phyloP scores from a whole-genome alignment of 2,797 vertebrate genomes.

The Spondyliosoma cantharus region DNA sequence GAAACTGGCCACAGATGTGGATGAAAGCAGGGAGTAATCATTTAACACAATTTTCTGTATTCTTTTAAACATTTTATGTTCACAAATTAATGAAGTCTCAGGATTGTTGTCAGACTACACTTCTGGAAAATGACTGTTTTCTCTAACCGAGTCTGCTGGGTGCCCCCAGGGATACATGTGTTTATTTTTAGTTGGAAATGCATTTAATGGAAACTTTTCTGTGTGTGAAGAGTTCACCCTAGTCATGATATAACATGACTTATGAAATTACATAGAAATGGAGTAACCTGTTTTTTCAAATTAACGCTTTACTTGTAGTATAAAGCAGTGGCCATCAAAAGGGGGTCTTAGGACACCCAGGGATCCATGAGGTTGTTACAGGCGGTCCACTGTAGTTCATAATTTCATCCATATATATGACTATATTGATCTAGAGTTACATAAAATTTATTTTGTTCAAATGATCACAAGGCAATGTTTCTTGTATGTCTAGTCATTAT shows the following conservation, averaged over 20 bases:
- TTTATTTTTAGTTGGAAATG: not conserved
- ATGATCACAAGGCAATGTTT: too few relatives aligned
- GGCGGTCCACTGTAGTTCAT: too few relatives aligned
- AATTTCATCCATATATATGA: too few relatives aligned
- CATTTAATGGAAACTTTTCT: not conserved
- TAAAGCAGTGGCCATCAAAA: not conserved
- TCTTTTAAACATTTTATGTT: not conserved
- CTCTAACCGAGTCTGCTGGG: too few relatives aligned
- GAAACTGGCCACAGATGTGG: not conserved
- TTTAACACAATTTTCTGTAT: not conserved
- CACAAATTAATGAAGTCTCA: too few relatives aligned
- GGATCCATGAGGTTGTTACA: too few relatives aligned
- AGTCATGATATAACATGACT: not conserved
- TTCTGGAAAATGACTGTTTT: not conserved
- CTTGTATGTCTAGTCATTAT: too few relatives aligned
- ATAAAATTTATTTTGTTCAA: too few relatives aligned
- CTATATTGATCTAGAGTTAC: too few relatives aligned
- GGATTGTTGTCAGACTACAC: not conserved
- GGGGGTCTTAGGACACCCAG: too few relatives aligned
- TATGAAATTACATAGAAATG: not conserved
- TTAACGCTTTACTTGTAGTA: not conserved
- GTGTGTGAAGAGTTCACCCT: too few relatives aligned
- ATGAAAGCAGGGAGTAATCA: not conserved
- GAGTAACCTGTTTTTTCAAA: not conserved
- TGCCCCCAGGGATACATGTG: not conserved